phyloP scores from a whole-genome alignment of 1,140 invertebrate species.

The Papilio polytes region DNA sequence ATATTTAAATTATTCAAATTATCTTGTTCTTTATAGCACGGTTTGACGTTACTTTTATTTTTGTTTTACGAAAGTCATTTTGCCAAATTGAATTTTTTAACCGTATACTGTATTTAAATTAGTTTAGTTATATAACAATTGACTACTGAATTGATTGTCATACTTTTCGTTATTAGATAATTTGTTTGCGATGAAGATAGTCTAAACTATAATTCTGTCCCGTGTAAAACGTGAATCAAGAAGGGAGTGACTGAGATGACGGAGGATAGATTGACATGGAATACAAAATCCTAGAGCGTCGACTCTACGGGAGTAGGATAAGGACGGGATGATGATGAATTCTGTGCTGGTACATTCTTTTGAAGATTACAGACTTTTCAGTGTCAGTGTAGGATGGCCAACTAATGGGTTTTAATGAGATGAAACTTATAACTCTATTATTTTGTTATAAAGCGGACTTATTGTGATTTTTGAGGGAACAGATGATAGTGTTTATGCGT shows the following conservation, averaged over 20 bases:
- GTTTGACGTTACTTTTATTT: background rate
- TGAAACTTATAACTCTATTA: too few relatives aligned
- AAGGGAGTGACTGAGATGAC: too few relatives aligned
- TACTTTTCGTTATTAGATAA: background rate
- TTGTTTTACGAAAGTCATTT: constrained; percentile 5
- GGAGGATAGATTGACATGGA: too few relatives aligned
- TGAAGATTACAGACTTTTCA: background rate
- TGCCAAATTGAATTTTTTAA: background rate
- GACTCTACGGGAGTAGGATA: too few relatives aligned
- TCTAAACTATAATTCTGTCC: background rate
- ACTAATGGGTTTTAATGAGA: background rate
- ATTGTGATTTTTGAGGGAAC: background rate
- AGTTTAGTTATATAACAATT: background rate
- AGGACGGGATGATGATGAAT: too few relatives aligned
- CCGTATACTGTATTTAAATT: constrained; percentile 2
- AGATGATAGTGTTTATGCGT: background rate
- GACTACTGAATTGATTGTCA: background rate
- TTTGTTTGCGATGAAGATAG: background rate
- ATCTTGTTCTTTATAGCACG: constrained; percentile 10
- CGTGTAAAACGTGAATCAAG: too few relatives aligned
- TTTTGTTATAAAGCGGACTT: background rate
- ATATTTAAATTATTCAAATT: constrained; percentile 24
- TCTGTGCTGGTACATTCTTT: background rate
- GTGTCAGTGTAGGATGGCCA: background rate
- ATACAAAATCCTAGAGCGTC: too few relatives aligned